phyloP scores from a whole-genome alignment of 2,113 vertebrate genomes.

The Porphyrio hochstetteri region DNA sequence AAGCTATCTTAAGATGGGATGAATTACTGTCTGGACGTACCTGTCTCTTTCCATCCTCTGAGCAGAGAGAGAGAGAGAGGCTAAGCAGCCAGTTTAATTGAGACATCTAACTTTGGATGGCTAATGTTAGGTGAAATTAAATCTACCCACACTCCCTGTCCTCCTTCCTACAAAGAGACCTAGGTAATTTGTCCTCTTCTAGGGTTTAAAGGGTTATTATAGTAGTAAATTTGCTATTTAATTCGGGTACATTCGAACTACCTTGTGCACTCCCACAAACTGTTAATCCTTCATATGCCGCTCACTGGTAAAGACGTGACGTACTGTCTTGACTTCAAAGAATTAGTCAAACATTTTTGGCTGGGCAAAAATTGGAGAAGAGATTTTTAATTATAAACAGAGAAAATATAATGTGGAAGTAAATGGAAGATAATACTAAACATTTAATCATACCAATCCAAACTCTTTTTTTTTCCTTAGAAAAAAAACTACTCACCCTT shows the following conservation, averaged over 20 bases:
- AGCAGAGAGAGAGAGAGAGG: not conserved
- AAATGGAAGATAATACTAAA: not conserved
- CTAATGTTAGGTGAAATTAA: conserved; percentile 25
- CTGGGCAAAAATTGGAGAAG: not conserved
- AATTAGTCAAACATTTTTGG: not conserved
- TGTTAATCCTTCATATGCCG: not conserved
- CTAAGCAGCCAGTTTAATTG: conserved; percentile 1
- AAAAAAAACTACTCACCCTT: not conserved
- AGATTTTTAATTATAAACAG: not conserved
- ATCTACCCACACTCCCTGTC: not conserved
- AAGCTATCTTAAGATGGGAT: not conserved
- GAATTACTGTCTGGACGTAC: conserved; percentile 7
- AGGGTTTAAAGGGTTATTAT: not conserved
- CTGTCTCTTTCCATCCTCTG: not conserved
- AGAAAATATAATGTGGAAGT: not conserved
- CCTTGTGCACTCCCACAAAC: not conserved
- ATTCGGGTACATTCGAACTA: not conserved
- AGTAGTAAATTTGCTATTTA: not conserved
- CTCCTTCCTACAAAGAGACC: not conserved
- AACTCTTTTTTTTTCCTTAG: not conserved
- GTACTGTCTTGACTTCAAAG: not conserved
- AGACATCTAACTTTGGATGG: not conserved
- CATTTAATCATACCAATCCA: not conserved
- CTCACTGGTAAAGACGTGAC: not conserved
- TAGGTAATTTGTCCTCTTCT: not conserved